These are phyloP conservation scores for Apis florea DNA, from an alignment of 1,140 invertebrate species.

Conservation along the genomic window DNA sequence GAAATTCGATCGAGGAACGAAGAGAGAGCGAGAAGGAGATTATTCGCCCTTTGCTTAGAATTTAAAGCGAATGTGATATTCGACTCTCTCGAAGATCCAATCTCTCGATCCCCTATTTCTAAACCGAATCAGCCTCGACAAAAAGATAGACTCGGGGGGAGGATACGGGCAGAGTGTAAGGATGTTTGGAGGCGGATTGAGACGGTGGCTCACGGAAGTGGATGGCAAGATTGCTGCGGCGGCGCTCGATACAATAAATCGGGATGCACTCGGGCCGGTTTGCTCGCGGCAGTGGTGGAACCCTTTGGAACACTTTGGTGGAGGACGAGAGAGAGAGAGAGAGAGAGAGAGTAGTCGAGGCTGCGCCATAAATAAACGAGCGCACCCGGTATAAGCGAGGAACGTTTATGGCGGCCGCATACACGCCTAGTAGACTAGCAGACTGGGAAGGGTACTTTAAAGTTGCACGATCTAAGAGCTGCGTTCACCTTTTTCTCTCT, in stretches of 20 bases:
- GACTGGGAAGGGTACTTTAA: slow-evolving; percentile 65
- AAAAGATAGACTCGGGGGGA: neutral
- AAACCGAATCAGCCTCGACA: slow-evolving; percentile 15
- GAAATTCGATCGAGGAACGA: neutral
- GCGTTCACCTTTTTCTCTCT: neutral
- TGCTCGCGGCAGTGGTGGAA: neutral
- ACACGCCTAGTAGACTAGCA: slow-evolving; percentile 53
- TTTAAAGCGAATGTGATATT: too few species aligned
- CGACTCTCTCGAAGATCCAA: too few species aligned
- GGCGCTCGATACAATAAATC: slow-evolving; percentile 50
- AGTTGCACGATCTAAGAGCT: slow-evolving; percentile 57
- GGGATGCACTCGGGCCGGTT: slow-evolving; percentile 44
- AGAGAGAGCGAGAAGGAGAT: too few species aligned
- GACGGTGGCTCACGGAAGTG: slow-evolving; percentile 24
- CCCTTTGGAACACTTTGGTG: neutral
- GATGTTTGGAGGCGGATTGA: too few species aligned
- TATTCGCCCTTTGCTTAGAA: too few species aligned
- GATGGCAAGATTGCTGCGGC: slow-evolving; percentile 36
- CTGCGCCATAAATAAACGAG: slow-evolving; percentile 65
- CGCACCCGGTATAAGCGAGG: slow-evolving; percentile 55
- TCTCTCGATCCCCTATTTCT: too few species aligned
- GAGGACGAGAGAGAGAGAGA: neutral
- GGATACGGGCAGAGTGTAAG: neutral
- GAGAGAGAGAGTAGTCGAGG: neutral
- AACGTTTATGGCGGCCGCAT: slow-evolving; percentile 67